A percentile compares a stretch with the other conserved stretches of the same genome.
Evolutionary conservation across 1,140 invertebrate species (phyloP).

Genomic region (Whitmania pigra): DNA sequence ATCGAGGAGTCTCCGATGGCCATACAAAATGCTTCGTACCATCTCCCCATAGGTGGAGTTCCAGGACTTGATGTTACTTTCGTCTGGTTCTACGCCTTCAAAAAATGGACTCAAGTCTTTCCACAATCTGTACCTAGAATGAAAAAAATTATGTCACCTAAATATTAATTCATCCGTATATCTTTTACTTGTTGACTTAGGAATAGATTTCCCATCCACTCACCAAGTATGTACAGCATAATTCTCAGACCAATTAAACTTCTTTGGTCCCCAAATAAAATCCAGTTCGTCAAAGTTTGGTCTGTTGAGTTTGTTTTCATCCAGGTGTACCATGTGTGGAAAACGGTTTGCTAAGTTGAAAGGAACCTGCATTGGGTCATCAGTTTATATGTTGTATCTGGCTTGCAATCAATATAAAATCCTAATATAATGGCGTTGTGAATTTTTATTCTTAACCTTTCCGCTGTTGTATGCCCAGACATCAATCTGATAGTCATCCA

Average conservation of each 20-base stretch:
- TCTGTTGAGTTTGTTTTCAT: conserved; percentile 15
- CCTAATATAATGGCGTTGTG: not conserved
- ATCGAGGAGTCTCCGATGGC: conserved; percentile 14
- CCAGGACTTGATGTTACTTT: conserved; percentile 24
- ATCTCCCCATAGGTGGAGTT: conserved; percentile 24
- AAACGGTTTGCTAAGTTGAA: conserved; percentile 23
- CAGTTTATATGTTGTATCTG: not conserved
- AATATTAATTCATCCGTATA: no score
- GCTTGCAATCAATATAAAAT: conserved; percentile 6
- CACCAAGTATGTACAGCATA: conserved; percentile 25
- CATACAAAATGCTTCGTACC: conserved; percentile 23
- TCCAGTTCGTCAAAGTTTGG: conserved; percentile 25
- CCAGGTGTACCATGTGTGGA: conserved; percentile 23
- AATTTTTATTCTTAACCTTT: conserved; percentile 5
- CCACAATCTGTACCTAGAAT: conserved; percentile 18
- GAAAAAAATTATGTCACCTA: no score
- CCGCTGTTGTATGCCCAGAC: conserved; percentile 26
- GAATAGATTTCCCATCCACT: not conserved
- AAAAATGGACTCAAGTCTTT: conserved; percentile 24
- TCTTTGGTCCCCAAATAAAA: conserved; percentile 22
- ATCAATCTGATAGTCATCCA: conserved; percentile 24
- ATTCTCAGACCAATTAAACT: conserved; percentile 23
- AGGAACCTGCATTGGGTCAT: conserved; percentile 15
- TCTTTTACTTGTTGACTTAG: not conserved
- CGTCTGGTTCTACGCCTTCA: conserved; percentile 23